phyloP scores from a whole-genome alignment of 1,140 invertebrate genomes.

The Drepana arcuata region DNA sequence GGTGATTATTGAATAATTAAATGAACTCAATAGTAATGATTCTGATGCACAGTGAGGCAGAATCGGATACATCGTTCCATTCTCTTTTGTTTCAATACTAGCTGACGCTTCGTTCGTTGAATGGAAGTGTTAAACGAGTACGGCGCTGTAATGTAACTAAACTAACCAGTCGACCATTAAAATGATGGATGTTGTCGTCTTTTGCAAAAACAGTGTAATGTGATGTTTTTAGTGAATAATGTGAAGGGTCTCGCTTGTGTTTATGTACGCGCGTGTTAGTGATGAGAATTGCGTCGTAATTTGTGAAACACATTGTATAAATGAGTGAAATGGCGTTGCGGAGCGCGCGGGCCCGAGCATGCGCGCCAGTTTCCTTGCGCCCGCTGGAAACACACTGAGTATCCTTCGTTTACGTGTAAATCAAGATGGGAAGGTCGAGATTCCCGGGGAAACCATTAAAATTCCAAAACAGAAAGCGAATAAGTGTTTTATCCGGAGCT shows the following conservation, averaged over 20 bases:
- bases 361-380: conserved; percentile 68
- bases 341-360: conserved; percentile 70
- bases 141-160: no score
- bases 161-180: conserved; percentile 66
- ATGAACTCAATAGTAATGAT: conserved; percentile 57
- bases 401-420: conserved; percentile 65
- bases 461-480: conserved; percentile 85
- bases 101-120: conserved; percentile 45
- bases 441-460: conserved; percentile 89
- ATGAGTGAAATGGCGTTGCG: conserved; percentile 71
- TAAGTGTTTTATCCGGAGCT: conserved; percentile 78
- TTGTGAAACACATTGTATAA: conserved; percentile 70
- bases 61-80: conserved; percentile 51
- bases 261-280: conserved; percentile 52
- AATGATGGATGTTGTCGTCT: conserved; percentile 66
- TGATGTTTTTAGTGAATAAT: conserved; percentile 60
- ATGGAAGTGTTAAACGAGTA: conserved; percentile 63
- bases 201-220: conserved; percentile 63
- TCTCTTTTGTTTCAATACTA: conserved; percentile 67
- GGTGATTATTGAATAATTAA: conserved; percentile 32
- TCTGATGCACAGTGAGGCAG: conserved; percentile 41
- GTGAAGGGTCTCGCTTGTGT: conserved; percentile 59
- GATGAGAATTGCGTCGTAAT: conserved; percentile 70
- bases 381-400: conserved; percentile 67
- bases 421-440: conserved; percentile 77